phyloP scores from a whole-genome alignment of 2,113 vertebrate species.

The Ceyx cyanopectus region DNA sequence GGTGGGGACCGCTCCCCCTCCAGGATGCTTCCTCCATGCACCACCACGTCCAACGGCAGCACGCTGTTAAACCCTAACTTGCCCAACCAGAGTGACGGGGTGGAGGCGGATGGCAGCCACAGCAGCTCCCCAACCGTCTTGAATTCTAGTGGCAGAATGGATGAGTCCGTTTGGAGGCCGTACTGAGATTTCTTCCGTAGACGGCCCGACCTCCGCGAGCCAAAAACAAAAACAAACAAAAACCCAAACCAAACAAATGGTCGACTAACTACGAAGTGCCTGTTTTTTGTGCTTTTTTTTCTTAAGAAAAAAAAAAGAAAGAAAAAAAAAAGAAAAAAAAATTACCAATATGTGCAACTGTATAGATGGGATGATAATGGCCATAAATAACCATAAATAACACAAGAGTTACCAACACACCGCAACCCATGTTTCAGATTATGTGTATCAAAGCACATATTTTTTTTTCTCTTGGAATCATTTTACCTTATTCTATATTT shows the following conservation, averaged over 20 bases:
- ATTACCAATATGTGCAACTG: constrained; percentile 66
- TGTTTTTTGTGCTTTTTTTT: constrained; percentile 53
- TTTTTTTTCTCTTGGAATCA: constrained; percentile 11
- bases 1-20: constrained; percentile 96
- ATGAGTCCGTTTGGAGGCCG: constrained; percentile 98
- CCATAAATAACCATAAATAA: constrained; percentile 66
- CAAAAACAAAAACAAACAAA: constrained; percentile 8
- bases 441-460: constrained; percentile 62
- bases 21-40: constrained; percentile 97
- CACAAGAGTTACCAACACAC: constrained; percentile 49
- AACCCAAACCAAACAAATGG: constrained; percentile 20
- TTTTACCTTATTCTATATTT: constrained; percentile 67
- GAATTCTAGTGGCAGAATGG: constrained; percentile 96
- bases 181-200: constrained; percentile 84
- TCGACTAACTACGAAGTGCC: constrained; percentile 80
- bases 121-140: constrained; percentile 98
- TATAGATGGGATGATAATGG: constrained; percentile 69
- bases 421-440: constrained; percentile 56
- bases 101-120: constrained; percentile 97
- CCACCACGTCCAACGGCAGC: constrained; percentile 94
- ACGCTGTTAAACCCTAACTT: constrained; percentile 96
- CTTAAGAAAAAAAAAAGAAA: neutral
- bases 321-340: neutral
- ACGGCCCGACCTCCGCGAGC: constrained; percentile 58
- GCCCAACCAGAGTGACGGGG: constrained; percentile 93